phyloP scores from a whole-genome alignment of 2,113 vertebrate genomes.

The Eulemur macaco region DNA sequence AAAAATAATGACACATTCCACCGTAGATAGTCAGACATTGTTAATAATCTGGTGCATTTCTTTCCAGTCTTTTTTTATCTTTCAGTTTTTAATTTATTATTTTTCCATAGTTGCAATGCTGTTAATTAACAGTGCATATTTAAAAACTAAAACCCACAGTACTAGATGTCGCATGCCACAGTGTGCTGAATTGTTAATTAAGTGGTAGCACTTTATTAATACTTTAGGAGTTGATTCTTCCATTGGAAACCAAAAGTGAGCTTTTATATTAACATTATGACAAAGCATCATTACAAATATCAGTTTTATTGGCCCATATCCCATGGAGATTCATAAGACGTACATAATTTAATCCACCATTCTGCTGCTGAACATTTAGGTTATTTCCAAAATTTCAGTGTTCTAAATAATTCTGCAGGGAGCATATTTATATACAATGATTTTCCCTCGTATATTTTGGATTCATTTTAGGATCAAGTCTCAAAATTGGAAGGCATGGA shows the following conservation, averaged over 20 bases:
- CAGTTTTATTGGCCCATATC: not conserved
- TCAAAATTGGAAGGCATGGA: not conserved
- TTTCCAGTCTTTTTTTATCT: not conserved
- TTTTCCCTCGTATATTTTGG: not conserved
- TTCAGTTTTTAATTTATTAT: not conserved
- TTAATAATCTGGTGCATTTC: not conserved
- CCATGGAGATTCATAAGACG: not conserved
- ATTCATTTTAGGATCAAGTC: not conserved
- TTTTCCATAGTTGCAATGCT: not conserved
- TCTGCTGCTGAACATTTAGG: not conserved
- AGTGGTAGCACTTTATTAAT: not conserved
- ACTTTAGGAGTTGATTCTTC: not conserved
- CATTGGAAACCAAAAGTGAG: slow-evolving; percentile 36
- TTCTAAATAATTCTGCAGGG: not conserved
- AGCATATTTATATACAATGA: not conserved
- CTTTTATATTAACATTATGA: slow-evolving; percentile 7
- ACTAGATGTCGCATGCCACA: not conserved
- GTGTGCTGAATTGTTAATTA: slow-evolving; percentile 36
- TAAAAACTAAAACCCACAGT: slow-evolving; percentile 19
- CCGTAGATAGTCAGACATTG: not conserved
- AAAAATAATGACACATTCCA: not conserved
- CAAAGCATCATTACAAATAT: not conserved
- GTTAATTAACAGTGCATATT: slow-evolving; percentile 20
- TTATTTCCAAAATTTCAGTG: not conserved
- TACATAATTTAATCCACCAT: slow-evolving; percentile 14